phyloP scores from a whole-genome alignment of 2,113 vertebrate species.

The Leptosomus discolor region DNA sequence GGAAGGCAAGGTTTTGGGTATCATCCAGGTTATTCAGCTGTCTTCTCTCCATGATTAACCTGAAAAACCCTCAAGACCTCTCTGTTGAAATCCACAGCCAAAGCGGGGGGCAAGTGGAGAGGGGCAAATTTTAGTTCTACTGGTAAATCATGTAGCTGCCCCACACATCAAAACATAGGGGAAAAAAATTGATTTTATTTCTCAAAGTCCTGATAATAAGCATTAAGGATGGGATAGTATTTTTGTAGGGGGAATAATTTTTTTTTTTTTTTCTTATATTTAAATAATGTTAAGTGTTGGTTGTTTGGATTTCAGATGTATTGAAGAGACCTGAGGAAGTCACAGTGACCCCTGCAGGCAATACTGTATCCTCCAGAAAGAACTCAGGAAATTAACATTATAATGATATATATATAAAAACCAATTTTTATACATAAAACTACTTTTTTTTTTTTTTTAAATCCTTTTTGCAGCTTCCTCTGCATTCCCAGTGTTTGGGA shows the following conservation, averaged over 20 bases:
- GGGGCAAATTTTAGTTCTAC: neutral
- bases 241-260: neutral
- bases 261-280: neutral
- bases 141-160: neutral
- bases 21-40: neutral
- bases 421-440: neutral
- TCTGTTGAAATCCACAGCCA: neutral
- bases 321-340: neutral
- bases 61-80: neutral
- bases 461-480: neutral
- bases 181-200: neutral
- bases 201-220: neutral
- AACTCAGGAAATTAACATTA: neutral
- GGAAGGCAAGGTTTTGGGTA: neutral
- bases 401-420: neutral
- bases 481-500: neutral
- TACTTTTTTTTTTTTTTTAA: neutral
- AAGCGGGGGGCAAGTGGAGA: neutral
- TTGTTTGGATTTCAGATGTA: neutral
- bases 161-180: neutral
- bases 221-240: neutral
- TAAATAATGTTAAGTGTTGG: neutral
- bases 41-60: neutral
- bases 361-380: neutral
- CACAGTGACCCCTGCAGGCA: neutral